Conservation (phyloP, 2,113 vertebrate species). For the Hystrix cristata region DNA sequence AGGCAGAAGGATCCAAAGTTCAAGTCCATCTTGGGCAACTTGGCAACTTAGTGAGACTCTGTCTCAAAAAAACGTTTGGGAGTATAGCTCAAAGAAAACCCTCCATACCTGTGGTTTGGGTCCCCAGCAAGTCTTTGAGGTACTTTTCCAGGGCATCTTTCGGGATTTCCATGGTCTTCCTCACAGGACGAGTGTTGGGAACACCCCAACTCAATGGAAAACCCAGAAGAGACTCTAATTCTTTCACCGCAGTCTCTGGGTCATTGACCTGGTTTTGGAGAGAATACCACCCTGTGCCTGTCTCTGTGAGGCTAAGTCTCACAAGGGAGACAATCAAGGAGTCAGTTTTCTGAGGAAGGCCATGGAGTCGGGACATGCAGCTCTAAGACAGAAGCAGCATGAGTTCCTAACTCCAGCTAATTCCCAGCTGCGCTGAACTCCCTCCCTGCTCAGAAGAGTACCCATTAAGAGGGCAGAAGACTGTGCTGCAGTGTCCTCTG, state of each 20-base stretch:
- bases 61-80: neutral
- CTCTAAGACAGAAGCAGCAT: neutral
- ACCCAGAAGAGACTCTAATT: slow-evolving; percentile 88
- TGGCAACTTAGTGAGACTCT: neutral
- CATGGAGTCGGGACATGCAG: neutral
- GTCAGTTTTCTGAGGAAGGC: neutral
- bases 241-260: slow-evolving; percentile 85
- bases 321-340: neutral
- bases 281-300: neutral
- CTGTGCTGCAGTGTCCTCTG: neutral
- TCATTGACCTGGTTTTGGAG: slow-evolving; percentile 87
- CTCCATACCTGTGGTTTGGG: slow-evolving; percentile 83
- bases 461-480: neutral
- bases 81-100: neutral
- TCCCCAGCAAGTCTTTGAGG: slow-evolving; percentile 85
- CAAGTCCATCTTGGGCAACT: neutral
- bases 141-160: slow-evolving; percentile 86
- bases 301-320: neutral
- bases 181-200: slow-evolving; percentile 83
- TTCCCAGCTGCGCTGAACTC: neutral
- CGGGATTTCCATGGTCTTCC: slow-evolving; percentile 86
- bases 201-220: slow-evolving; percentile 85
- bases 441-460: neutral
- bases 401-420: slow-evolving; percentile 1
- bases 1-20: neutral